Percentiles rank a stretch among this genome's conserved stretches.
Evolutionary conservation across 1,140 invertebrate genomes (phyloP).

Genomic region (Cydia amplana): DNA sequence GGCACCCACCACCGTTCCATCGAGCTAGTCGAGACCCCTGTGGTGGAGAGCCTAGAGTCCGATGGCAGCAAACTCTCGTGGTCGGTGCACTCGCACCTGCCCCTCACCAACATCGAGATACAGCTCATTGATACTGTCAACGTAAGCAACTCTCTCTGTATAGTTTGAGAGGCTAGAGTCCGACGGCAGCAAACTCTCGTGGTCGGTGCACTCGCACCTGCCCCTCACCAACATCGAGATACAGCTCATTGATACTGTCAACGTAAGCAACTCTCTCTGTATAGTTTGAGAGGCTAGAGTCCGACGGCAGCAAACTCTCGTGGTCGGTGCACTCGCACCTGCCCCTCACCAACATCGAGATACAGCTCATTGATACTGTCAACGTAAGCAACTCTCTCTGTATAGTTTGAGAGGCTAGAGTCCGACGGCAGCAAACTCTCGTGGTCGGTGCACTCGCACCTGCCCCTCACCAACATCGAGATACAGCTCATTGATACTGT

Average conservation of each 20-base stretch:
- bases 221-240: slow-evolving; percentile 55
- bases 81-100: slow-evolving; percentile 61
- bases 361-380: slow-evolving; percentile 48
- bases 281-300: slow-evolving; percentile 49
- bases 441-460: slow-evolving; percentile 60
- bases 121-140: slow-evolving; percentile 46
- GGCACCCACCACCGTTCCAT: slow-evolving; percentile 62
- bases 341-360: slow-evolving; percentile 53
- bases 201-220: slow-evolving; percentile 61
- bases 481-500: slow-evolving; percentile 48
- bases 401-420: slow-evolving; percentile 49
- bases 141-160: slow-evolving; percentile 37
- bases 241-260: slow-evolving; percentile 46
- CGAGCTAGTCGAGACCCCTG: slow-evolving; percentile 58
- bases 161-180: slow-evolving; percentile 49
- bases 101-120: slow-evolving; percentile 53
- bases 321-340: slow-evolving; percentile 62
- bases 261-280: slow-evolving; percentile 37
- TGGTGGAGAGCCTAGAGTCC: slow-evolving; percentile 51
- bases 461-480: slow-evolving; percentile 55
- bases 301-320: slow-evolving; percentile 51
- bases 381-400: slow-evolving; percentile 38
- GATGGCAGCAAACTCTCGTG: slow-evolving; percentile 55
- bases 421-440: slow-evolving; percentile 52
- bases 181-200: slow-evolving; percentile 53